A percentile compares a stretch with the other conserved stretches of the same genome.
These are phyloP conservation scores for Myxocyprinus asiaticus DNA, from an alignment of 2,113 vertebrate species.

Conservation along the genomic window DNA sequence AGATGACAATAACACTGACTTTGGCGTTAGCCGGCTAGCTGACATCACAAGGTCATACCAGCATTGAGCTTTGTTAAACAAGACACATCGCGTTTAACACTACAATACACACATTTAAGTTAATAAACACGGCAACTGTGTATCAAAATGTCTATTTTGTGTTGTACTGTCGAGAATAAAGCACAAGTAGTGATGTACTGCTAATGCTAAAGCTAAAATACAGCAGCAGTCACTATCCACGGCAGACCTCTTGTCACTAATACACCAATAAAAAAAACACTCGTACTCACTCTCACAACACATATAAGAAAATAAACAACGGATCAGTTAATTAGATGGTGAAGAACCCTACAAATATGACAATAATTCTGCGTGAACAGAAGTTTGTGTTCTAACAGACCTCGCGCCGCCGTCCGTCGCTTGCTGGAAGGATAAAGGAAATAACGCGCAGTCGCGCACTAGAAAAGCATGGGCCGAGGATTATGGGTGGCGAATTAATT, in stretches of 20 bases:
- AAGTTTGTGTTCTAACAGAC: neutral
- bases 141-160: neutral
- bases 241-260: neutral
- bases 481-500: neutral
- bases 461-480: neutral
- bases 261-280: neutral
- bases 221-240: neutral
- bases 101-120: neutral
- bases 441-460: neutral
- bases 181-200: neutral
- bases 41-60: neutral
- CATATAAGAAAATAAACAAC: neutral
- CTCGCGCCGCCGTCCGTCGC: neutral
- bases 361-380: neutral
- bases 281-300: neutral
- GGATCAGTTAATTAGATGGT: neutral
- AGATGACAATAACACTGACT: no score
- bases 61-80: neutral
- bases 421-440: neutral
- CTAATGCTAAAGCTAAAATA: slow-evolving; percentile 15
- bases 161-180: neutral
- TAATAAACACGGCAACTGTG: neutral
- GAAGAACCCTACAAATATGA: neutral
- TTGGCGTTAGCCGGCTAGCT: neutral
- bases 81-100: neutral